A percentile compares a stretch with the other conserved stretches of the same genome.
Conservation (phyloP, 2,888 invertebrate genomes). For the Eristalinus aeneus region DNA sequence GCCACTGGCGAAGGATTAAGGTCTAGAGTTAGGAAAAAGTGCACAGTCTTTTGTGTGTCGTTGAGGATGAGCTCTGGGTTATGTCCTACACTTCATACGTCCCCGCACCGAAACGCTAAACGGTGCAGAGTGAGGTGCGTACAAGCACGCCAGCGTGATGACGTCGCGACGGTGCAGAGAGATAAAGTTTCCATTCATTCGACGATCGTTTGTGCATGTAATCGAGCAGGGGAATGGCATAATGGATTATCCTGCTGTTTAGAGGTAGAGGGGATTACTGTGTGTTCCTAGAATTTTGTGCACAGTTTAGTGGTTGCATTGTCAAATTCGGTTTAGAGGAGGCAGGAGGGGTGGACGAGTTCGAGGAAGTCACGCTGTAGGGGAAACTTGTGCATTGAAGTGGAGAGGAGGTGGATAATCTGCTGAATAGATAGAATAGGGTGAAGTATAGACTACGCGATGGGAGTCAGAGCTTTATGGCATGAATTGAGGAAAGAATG, state of each 20-base stretch:
- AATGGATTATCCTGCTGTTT: slow-evolving; percentile 38
- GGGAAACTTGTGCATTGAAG: too few species aligned
- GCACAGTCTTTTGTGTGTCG: slow-evolving; percentile 33
- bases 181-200: slow-evolving; percentile 20
- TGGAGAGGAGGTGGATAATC: too few species aligned
- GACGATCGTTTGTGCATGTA: background rate
- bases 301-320: slow-evolving; percentile 64
- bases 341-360: too few species aligned
- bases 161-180: slow-evolving; percentile 10
- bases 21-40: slow-evolving; percentile 32
- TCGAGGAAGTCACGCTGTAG: too few species aligned
- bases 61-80: background rate
- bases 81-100: too few species aligned
- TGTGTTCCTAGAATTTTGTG: slow-evolving; percentile 50
- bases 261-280: background rate
- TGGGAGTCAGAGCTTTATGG: too few species aligned
- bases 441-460: too few species aligned
- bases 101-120: slow-evolving; percentile 12
- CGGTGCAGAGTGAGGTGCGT: slow-evolving; percentile 23
- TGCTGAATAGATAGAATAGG: too few species aligned
- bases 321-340: slow-evolving; percentile 63
- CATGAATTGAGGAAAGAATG: too few species aligned
- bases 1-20: slow-evolving; percentile 54
- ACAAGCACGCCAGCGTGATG: background rate
- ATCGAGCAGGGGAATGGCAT: slow-evolving; percentile 7